Percentiles rank a stretch among this genome's conserved stretches.
phyloP scores from a whole-genome alignment of 2,113 vertebrate genomes.

The Trichomycterus rosablanca region DNA sequence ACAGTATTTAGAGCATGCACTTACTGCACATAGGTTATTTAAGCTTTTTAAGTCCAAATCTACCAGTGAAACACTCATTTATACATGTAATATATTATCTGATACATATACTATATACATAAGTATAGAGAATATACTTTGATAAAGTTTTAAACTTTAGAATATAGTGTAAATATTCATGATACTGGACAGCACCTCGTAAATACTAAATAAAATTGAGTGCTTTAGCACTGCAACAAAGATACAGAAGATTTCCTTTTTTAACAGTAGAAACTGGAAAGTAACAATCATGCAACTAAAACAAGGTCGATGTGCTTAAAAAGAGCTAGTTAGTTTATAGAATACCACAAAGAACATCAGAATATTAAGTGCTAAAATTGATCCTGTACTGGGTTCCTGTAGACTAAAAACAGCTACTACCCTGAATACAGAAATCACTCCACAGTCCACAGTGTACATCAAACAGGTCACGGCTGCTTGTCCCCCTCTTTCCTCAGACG shows the following conservation, averaged over 20 bases:
- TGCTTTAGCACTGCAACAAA: slow-evolving; percentile 52
- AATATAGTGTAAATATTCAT: slow-evolving; percentile 69
- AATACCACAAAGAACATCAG: slow-evolving; percentile 68
- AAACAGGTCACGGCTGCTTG: slow-evolving; percentile 91
- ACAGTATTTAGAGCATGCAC: slow-evolving; percentile 45
- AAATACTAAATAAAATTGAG: slow-evolving; percentile 64
- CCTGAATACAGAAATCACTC: slow-evolving; percentile 41
- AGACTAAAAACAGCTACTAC: slow-evolving; percentile 27
- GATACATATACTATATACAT: slow-evolving; percentile 92
- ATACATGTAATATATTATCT: slow-evolving; percentile 65
- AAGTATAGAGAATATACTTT: slow-evolving; percentile 75
- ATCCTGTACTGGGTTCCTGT: slow-evolving; percentile 19
- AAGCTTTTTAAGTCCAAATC: slow-evolving; percentile 37
- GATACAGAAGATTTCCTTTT: slow-evolving; percentile 57
- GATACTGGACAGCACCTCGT: slow-evolving; percentile 69
- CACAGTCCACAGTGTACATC: slow-evolving; percentile 75
- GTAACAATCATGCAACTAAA: slow-evolving; percentile 66
- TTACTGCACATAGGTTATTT: slow-evolving; percentile 40
- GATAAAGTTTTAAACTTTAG: slow-evolving; percentile 69
- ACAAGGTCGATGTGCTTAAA: slow-evolving; percentile 55
- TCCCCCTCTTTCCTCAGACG: slow-evolving; percentile 99
- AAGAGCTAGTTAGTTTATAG: slow-evolving; percentile 75
- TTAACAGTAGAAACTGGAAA: slow-evolving; percentile 56
- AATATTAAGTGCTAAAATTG: slow-evolving; percentile 35
- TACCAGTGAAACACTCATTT: slow-evolving; percentile 65